Evolutionary conservation across 2,113 vertebrate species (phyloP), one percentile per base, ranked within the genome.

Genomic region (Poeciliopsis prolifica): DNA sequence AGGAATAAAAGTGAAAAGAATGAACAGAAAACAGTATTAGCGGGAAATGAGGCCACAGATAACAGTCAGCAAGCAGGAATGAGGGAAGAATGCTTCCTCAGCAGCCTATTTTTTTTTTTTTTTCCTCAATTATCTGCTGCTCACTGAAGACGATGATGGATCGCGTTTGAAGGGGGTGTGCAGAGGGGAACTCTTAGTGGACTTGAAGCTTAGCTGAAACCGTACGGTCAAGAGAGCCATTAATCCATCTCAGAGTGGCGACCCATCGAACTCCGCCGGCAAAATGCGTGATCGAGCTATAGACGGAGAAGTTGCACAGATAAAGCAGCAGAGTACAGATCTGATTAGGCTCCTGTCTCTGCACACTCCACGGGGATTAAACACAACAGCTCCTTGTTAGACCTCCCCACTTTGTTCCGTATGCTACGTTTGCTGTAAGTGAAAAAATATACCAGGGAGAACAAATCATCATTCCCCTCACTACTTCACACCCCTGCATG

Each of bases 361-460:
- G 13, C 67, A 60, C 77, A 77, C 90, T 89, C 89, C 87, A 68
- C 72, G 1, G 89, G 86, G 90, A 91, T 91, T 88, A 88, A 88
- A 73, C 82, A 81, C 84, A 89, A 84, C 79, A 77, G 62, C 70
- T 79, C 63, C 86, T 86, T 80, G 86, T 86, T 90, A 89, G 81
- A 86, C 74, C 82, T 82, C 80, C 85, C 31, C 19, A 72, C 85
- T 90, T 81, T 86, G 77, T 73, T 82, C 77, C 80, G 68, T 65
- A 60, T 65, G 24, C 65, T 80, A 77, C 75, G 60, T 74, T 72
- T 6, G 69, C 77, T 76, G 85, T 90, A 83, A 85, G 86, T 81
- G 64, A 75, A 75, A 77, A 75, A 61, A 65, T 78, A 77, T 72
- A 82, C 80, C 30, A 31, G 19, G 42, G 70, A 58, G 31, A 17